These are phyloP conservation scores for Plestiodon gilberti DNA, from an alignment of 2,113 vertebrate genomes.

Conservation along the genomic window DNA sequence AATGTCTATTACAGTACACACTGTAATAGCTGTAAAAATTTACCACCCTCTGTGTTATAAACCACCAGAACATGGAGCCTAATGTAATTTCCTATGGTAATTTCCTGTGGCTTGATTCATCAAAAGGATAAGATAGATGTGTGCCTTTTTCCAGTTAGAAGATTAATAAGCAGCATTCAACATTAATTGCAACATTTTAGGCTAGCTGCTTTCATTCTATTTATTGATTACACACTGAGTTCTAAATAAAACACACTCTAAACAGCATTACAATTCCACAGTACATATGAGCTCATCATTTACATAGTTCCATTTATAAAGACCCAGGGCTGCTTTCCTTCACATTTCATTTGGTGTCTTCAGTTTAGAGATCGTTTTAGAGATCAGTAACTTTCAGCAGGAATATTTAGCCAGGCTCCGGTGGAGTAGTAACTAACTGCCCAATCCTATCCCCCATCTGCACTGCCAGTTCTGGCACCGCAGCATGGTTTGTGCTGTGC, in stretches of 20 bases:
- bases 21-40: constrained; percentile 41
- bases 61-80: constrained; percentile 39
- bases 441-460: background rate
- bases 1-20: constrained; percentile 37
- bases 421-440: background rate
- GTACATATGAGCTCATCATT: constrained; percentile 1
- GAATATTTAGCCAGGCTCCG: background rate
- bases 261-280: constrained; percentile 9
- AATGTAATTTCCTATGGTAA: constrained; percentile 44
- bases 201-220: constrained; percentile 9
- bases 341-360: background rate
- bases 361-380: background rate
- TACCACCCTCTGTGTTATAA: constrained; percentile 37
- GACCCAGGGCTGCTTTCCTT: background rate
- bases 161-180: constrained; percentile 18
- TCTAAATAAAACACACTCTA: constrained; percentile 1
- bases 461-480: too few species aligned
- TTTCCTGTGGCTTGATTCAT: constrained; percentile 49
- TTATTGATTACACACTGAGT: background rate
- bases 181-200: constrained; percentile 31
- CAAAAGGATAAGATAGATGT: constrained; percentile 17
- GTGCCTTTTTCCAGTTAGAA: constrained; percentile 37
- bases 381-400: background rate
- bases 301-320: constrained; percentile 13
- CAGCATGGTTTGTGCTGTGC: too few species aligned